A percentile compares a stretch with the other conserved stretches of the same genome.
These are phyloP conservation scores for Atlantisia rogersi DNA, from an alignment of 2,113 vertebrate genomes.

Conservation along the genomic window DNA sequence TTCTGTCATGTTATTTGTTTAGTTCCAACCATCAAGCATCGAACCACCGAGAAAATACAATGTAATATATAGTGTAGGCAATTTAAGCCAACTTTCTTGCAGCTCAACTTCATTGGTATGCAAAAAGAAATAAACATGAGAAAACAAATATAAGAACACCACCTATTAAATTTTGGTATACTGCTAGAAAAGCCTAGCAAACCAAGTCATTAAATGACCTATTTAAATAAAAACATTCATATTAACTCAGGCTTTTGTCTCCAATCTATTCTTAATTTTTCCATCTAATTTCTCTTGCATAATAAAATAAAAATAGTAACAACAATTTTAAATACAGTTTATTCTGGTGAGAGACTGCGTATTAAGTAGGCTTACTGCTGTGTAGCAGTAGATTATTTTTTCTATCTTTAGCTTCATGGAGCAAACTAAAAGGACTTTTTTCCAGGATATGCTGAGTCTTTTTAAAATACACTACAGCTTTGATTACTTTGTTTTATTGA, in stretches of 20 bases:
- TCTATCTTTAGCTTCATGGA: neutral
- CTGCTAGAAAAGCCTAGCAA: neutral
- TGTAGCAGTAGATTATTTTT: neutral
- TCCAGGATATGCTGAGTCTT: neutral
- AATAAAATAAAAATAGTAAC: slow-evolving; percentile 18
- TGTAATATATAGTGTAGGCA: neutral
- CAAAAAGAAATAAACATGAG: neutral
- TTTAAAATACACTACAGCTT: neutral
- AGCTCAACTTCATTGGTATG: neutral
- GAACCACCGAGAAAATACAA: neutral
- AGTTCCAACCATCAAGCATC: neutral
- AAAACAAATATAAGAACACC: neutral
- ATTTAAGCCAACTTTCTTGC: neutral
- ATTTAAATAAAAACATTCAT: neutral
- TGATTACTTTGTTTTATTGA: neutral
- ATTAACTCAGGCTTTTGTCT: neutral
- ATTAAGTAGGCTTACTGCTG: neutral
- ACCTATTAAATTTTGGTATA: neutral
- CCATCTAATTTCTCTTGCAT: neutral
- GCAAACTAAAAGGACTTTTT: neutral
- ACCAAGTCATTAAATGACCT: neutral
- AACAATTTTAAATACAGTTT: neutral
- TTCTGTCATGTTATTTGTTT: neutral
- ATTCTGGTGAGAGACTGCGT: neutral
- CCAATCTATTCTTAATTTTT: neutral